These are phyloP conservation scores for Bolinopsis microptera DNA, from an alignment of 37 sponge, comb jelly and placozoan species.

Conservation along the genomic window DNA sequence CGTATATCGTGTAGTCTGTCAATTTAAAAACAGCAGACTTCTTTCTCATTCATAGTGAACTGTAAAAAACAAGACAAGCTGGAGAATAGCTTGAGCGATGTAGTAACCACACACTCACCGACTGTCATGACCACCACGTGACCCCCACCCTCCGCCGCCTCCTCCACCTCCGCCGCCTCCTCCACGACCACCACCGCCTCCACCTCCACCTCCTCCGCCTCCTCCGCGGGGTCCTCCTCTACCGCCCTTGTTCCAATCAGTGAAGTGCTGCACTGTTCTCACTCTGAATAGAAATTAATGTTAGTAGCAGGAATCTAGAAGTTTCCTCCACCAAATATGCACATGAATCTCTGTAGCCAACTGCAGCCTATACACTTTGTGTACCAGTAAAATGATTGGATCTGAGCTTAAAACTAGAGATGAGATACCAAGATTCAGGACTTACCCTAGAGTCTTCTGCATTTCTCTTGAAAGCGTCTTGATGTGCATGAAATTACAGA, in stretches of 20 bases:
- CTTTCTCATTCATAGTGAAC: no score
- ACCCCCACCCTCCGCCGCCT: background rate
- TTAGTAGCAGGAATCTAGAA: background rate
- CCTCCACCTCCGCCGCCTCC: conserved; percentile 14
- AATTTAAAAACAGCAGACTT: no score
- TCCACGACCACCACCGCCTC: background rate
- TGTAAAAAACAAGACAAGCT: no score
- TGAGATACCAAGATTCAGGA: no score
- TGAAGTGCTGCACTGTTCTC: background rate
- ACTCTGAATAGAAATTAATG: conserved; percentile 32
- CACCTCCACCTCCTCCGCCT: background rate
- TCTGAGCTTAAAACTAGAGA: no score
- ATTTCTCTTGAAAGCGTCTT: conserved; percentile 91
- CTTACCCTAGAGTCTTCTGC: conserved; percentile 67
- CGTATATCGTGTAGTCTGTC: no score
- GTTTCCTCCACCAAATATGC: no score
- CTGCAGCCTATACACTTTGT: no score
- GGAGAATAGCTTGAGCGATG: no score
- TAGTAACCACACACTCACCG: no score
- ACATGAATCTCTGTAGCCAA: no score
- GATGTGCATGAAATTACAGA: conserved; percentile 99
- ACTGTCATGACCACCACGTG: conserved; percentile 18
- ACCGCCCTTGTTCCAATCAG: conserved; percentile 10
- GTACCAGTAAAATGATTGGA: no score
- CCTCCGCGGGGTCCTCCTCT: background rate